Evolutionary conservation across 2,797 vertebrate genomes (phyloP), one percentile per base, ranked within the genome.

Genomic region (Streptopelia turtur): DNA sequence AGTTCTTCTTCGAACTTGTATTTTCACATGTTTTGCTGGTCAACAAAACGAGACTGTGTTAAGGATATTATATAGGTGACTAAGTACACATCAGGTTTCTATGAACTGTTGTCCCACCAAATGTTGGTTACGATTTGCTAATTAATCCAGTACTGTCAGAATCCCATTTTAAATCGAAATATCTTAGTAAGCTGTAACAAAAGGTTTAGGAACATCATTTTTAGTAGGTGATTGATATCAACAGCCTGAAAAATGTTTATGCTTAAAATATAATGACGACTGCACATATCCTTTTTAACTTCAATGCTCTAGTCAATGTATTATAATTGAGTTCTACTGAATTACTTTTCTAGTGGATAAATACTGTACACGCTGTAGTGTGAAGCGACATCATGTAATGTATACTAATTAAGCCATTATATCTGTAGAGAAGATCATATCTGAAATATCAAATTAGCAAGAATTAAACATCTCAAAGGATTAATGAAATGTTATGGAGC

Each of bases 361-460:
- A 95, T 92, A 94, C 76, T 92, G 88, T 95, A 95, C 87, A 96
- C 0, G 57, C 64, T 78, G 94, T 65, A 95, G 80, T 96, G 80
- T 93, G 93, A 96, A 94, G 83, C 94, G 81, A 95, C 94, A 95
- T 61, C 88, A 85, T 96, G 91, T 95, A 96, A 96, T 94, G 88
- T 96, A 94, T 97, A 96, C 90, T 97, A 96, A 96, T 97, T 93
- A 96, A 95, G 93, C 80, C 91, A 96, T 96, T 94, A 93, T 93
- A 96, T 96, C 91, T 90, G 95, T 82, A 72, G 80, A 96, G 96
- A 83, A 95, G 95, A 97, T 96, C 2, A 1, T 94, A 96, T 96
- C 95, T 96, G 95, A 96, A 96, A 96, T 94, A 97, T 93, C 94
- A 97, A 97, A 97, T 95, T 96, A 97, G 93, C 81, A 93, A 57